Evolutionary conservation across 2,797 vertebrate species (phyloP).

Genomic region (Manis javanica): DNA sequence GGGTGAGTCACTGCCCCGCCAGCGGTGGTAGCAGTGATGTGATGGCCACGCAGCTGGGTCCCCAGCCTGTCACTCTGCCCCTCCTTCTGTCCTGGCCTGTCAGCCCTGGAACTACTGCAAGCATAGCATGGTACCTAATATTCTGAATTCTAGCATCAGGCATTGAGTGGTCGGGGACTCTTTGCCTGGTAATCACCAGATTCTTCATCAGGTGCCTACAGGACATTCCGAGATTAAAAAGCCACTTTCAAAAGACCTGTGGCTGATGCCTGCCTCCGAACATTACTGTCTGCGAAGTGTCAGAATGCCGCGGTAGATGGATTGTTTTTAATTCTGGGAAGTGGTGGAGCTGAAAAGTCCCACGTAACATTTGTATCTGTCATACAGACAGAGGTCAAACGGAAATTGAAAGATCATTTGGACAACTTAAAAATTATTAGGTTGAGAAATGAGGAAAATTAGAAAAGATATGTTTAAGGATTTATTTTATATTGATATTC

Average conservation of each 20-base stretch:
- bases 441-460: not conserved
- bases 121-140: not conserved
- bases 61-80: not conserved
- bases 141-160: not conserved
- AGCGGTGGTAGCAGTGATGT: not conserved
- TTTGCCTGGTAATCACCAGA: not conserved
- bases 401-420: conserved; percentile 31
- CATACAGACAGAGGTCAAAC: not conserved
- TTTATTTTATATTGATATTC: conserved; percentile 53
- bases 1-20: not conserved
- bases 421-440: not conserved
- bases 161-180: not conserved
- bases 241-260: conserved; percentile 3
- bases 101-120: not conserved
- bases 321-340: conserved; percentile 37
- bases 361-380: not conserved
- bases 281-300: not conserved
- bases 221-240: conserved; percentile 36
- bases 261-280: not conserved
- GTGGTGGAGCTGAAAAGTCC: not conserved
- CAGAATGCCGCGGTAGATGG: not conserved
- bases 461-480: not conserved
- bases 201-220: not conserved
- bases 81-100: conserved; percentile 5
- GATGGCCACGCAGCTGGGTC: not conserved